Percentiles rank a stretch among this genome's conserved stretches.
Evolutionary conservation across 2,888 invertebrate species (phyloP).

Genomic region (Dryobota labecula): DNA sequence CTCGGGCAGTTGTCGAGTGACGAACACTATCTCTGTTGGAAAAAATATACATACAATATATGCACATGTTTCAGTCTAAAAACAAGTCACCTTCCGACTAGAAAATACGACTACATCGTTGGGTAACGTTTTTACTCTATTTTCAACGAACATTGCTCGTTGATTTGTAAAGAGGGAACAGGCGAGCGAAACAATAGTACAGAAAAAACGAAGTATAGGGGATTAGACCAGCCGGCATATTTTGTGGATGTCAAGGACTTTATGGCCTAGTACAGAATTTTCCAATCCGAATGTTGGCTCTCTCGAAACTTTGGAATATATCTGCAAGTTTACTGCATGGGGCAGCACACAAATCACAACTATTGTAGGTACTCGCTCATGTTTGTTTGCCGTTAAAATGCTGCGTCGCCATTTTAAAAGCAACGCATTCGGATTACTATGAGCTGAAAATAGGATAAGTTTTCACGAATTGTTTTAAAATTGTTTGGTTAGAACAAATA

Average conservation of each 20-base stretch:
- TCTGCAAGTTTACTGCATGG: slow-evolving; percentile 32
- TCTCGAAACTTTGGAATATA: slow-evolving; percentile 74
- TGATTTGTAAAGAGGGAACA: slow-evolving; percentile 55
- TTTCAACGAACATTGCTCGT: slow-evolving; percentile 45
- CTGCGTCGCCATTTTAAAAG: slow-evolving; percentile 60
- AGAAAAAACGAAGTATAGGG: slow-evolving; percentile 46
- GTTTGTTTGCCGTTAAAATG: slow-evolving; percentile 69
- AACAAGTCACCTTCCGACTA: slow-evolving; percentile 38
- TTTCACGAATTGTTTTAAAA: slow-evolving; percentile 48
- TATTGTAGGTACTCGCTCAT: slow-evolving; percentile 69
- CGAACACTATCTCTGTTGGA: not conserved
- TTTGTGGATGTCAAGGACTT: slow-evolving; percentile 76
- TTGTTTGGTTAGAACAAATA: slow-evolving; percentile 44
- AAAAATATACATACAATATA: slow-evolving; percentile 10
- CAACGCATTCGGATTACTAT: slow-evolving; percentile 36
- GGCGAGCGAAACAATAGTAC: slow-evolving; percentile 42
- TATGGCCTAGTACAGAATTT: slow-evolving; percentile 78
- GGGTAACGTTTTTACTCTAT: slow-evolving; percentile 36
- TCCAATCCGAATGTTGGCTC: slow-evolving; percentile 77
- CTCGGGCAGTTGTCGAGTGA: too few species aligned
- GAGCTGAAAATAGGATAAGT: slow-evolving; percentile 43
- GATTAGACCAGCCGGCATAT: slow-evolving; percentile 60
- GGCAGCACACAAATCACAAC: slow-evolving; percentile 72
- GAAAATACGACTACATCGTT: slow-evolving; percentile 47
- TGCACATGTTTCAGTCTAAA: slow-evolving; percentile 20